Evolutionary conservation across 2,888 invertebrate species (phyloP).

Genomic region (Ectemnius continuus): DNA sequence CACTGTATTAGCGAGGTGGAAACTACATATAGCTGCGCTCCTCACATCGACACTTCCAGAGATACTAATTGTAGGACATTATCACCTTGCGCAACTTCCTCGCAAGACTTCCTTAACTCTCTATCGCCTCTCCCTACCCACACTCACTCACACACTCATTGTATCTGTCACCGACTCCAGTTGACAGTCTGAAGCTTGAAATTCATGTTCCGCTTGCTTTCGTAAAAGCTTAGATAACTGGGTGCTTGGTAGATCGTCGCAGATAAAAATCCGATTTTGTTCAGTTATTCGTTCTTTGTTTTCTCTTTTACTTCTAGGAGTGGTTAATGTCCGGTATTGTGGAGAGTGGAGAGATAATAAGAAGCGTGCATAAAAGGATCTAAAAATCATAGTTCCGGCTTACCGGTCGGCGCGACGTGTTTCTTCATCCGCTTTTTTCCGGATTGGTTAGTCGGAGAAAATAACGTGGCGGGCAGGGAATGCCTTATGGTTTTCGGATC

Average conservation of each 20-base stretch:
- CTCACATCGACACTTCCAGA: conserved; percentile 50
- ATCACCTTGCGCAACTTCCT: conserved; percentile 55
- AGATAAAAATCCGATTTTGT: too few relatives aligned
- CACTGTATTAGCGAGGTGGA: conserved; percentile 8
- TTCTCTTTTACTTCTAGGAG: too few relatives aligned
- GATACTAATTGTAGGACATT: conserved; percentile 60
- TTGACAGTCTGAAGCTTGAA: conserved; percentile 50
- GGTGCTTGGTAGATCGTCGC: too few relatives aligned
- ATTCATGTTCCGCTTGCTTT: conserved; percentile 50
- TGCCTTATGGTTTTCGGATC: conserved; percentile 66
- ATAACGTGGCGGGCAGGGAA: conserved; percentile 64
- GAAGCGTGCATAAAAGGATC: background rate
- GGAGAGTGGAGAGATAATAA: too few relatives aligned
- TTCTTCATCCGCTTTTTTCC: conserved; percentile 46
- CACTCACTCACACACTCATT: conserved; percentile 10
- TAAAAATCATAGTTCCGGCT: conserved; percentile 50
- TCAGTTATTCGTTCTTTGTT: too few relatives aligned
- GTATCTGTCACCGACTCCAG: conserved; percentile 50
- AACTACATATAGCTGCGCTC: conserved; percentile 31
- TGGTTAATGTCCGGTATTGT: too few relatives aligned
- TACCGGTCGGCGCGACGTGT: conserved; percentile 42
- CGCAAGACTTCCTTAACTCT: conserved; percentile 50
- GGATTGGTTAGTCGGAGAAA: conserved; percentile 63
- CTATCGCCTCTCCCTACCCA: conserved; percentile 31
- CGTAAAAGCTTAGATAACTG: conserved; percentile 33